These are phyloP conservation scores for Paramisgurnus dabryanus DNA, from an alignment of 2,113 vertebrate species.

Conservation along the genomic window DNA sequence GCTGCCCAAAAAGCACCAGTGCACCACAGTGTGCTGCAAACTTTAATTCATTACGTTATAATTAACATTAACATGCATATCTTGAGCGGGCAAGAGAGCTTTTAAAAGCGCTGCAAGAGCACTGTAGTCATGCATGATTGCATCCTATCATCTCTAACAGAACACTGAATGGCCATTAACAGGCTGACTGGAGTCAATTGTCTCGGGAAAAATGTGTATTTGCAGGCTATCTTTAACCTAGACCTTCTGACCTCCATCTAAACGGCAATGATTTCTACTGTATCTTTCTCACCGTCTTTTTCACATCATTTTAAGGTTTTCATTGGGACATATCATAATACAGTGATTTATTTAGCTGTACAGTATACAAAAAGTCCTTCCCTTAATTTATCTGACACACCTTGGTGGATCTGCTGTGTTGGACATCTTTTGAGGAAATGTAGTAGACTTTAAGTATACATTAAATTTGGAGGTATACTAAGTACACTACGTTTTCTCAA, in stretches of 20 bases:
- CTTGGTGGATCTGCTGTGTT: not conserved
- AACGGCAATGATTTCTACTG: not conserved
- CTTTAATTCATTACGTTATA: constrained; percentile 8
- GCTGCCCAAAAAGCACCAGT: not conserved
- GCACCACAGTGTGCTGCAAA: not conserved
- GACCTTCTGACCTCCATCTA: not conserved
- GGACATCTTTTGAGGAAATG: constrained; percentile 68
- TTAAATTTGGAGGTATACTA: constrained; percentile 73
- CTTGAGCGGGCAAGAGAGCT: not conserved
- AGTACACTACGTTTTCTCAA: constrained; percentile 80
- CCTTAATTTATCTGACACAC: not conserved
- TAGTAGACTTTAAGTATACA: constrained; percentile 79
- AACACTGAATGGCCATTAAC: constrained; percentile 41
- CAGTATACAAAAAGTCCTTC: not conserved
- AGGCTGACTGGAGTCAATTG: not conserved
- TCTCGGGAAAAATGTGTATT: constrained; percentile 34
- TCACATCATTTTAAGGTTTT: not conserved
- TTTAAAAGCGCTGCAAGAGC: not conserved
- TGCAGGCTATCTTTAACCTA: constrained; percentile 8
- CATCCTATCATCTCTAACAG: not conserved
- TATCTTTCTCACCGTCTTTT: not conserved
- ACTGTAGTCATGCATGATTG: not conserved
- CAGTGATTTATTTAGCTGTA: not conserved
- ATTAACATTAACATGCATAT: not conserved
- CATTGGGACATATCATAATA: not conserved